Conservation (phyloP, 2,888 invertebrate genomes). For the Elysia crispata region DNA sequence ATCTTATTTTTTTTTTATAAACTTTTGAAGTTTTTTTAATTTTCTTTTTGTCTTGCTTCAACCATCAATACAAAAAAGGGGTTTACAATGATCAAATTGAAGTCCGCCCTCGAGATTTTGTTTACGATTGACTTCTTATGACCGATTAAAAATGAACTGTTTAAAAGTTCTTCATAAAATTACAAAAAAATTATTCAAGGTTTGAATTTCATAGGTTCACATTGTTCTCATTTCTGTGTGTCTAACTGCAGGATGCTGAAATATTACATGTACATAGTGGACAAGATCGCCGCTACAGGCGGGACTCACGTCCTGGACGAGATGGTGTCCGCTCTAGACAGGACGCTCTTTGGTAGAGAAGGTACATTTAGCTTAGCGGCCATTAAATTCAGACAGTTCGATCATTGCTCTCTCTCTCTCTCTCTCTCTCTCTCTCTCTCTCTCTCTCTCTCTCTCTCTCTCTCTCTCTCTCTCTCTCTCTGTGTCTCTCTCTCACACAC, state of each 20-base stretch:
- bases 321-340: background rate
- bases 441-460: background rate
- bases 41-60: no score
- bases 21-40: no score
- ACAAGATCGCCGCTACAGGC: conserved; percentile 17
- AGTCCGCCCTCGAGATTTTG: no score
- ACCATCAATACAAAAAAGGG: no score
- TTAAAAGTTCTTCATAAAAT: no score
- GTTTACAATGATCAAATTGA: no score
- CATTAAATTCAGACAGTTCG: background rate
- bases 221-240: background rate
- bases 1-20: no score
- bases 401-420: background rate
- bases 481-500: background rate
- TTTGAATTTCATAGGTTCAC: no score
- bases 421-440: background rate
- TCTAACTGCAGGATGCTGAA: conserved; percentile 19
- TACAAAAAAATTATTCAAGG: no score
- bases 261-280: conserved; percentile 25
- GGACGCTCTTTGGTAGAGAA: background rate
- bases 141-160: no score
- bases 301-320: background rate
- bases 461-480: background rate
- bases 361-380: background rate
- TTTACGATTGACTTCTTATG: no score